phyloP scores from a whole-genome alignment of 2,797 vertebrate genomes.

The Xyrichtys novacula region DNA sequence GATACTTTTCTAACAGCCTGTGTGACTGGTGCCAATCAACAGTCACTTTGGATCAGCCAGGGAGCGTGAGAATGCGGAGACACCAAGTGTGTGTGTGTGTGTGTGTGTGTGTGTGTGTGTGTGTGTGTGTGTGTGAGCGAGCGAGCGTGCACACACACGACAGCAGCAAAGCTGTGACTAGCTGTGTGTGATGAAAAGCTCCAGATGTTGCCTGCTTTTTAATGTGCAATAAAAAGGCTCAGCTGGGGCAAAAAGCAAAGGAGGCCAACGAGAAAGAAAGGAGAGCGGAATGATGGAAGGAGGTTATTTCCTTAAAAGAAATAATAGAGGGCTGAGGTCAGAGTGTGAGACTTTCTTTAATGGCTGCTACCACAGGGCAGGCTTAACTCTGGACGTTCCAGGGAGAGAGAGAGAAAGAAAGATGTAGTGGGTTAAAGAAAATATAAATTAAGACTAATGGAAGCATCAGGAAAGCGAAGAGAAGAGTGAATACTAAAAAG shows the following conservation, averaged over 20 bases:
- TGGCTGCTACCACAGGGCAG: slow-evolving; percentile 83
- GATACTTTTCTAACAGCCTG: slow-evolving; percentile 75
- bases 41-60: slow-evolving; percentile 79
- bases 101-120: slow-evolving; percentile 64
- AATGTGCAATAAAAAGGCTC: slow-evolving; percentile 90
- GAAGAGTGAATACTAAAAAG: slow-evolving; percentile 24
- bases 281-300: slow-evolving; percentile 82
- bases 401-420: slow-evolving; percentile 61
- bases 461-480: background rate
- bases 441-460: slow-evolving; percentile 40
- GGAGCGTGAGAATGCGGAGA: slow-evolving; percentile 86
- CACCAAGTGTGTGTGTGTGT: slow-evolving; percentile 62
- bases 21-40: slow-evolving; percentile 82
- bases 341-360: slow-evolving; percentile 85
- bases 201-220: slow-evolving; percentile 92
- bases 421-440: slow-evolving; percentile 79
- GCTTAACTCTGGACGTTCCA: slow-evolving; percentile 81
- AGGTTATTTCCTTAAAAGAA: slow-evolving; percentile 82
- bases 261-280: slow-evolving; percentile 73
- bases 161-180: slow-evolving; percentile 80
- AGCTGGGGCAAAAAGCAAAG: slow-evolving; percentile 91
- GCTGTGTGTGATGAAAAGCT: slow-evolving; percentile 87
- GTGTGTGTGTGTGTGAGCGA: slow-evolving; percentile 67
- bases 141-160: slow-evolving; percentile 71
- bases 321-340: slow-evolving; percentile 85